phyloP scores from a whole-genome alignment of 2,113 vertebrate genomes.

The Nesoenas mayeri region DNA sequence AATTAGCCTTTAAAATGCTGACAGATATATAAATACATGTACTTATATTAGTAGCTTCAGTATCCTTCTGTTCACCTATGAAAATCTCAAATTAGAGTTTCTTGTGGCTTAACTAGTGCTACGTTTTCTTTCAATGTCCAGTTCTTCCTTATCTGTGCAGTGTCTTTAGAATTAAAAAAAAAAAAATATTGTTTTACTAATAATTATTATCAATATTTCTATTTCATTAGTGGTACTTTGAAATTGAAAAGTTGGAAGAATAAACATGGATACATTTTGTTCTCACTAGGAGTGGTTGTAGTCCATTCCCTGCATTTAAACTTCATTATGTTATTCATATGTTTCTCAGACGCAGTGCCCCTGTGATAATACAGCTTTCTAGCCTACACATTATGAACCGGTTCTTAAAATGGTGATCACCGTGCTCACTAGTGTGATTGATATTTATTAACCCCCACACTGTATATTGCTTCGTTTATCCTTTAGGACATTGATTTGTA shows the following conservation, averaged over 20 bases:
- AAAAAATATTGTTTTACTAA: neutral
- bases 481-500: neutral
- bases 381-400: accelerated
- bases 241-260: neutral
- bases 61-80: neutral
- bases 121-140: neutral
- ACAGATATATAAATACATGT: neutral
- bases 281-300: neutral
- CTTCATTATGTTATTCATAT: neutral
- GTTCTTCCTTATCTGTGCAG: neutral
- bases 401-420: neutral
- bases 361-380: neutral
- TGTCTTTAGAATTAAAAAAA: neutral
- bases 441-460: neutral
- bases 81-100: neutral
- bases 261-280: neutral
- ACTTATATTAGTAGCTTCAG: neutral
- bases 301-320: neutral
- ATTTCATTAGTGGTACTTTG: neutral
- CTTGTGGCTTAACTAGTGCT: neutral
- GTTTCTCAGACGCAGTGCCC: neutral
- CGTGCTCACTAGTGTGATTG: neutral
- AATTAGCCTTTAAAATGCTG: neutral
- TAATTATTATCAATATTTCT: neutral
- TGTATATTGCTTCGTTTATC: neutral